Base-by-base conservation (phyloP, 2,797 vertebrate species). In the Scyliorhinus canicula region DNA sequence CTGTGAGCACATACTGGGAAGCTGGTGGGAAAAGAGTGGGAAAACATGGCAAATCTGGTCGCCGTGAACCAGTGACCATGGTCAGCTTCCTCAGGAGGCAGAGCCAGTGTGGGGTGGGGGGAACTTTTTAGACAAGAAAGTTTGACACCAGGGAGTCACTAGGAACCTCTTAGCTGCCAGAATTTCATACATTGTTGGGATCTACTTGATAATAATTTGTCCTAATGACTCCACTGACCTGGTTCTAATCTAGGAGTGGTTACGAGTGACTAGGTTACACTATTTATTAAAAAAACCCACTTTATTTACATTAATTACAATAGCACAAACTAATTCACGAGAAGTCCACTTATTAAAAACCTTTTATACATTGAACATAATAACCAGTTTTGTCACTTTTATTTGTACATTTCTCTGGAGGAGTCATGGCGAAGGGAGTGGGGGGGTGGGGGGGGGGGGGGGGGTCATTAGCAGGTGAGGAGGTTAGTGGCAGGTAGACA, bases 281-380 rank as follows among this genome's bases (percentile, higher is more conserved):
- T 60, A 94, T 94, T 91, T 7, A 57, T 44, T 74, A 35, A 69
- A 94, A 71, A 94, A 57, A 93, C 14, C 28, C 93, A 94, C 95
- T 97, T 97, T 98, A 98, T 98, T 98, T 98, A 98, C 97, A 98
- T 97, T 97, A 97, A 98, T 98, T 98, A 98, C 98, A 98, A 96
- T 96, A 97, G 97, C 96, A 95, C 96, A 96, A 96, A 97, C 96
- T 96, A 96, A 96, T 96, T 96, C 96, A 97, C 96, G 97, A 88
- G 44, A 96, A 96, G 95, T 97, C 96, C 96, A 98, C 97, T 69
- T 94, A 97, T 95, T 96, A 96, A 97, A 97, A 98, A 98, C 96
- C 97, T 97, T 97, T 96, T 96, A 96, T 96, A 96, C 97, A 97
- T 97, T 97, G 91, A 97, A 96, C 96, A 97, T 96, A 60, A 96